A percentile compares a stretch with the other conserved stretches of the same genome.
Evolutionary conservation across 2,888 invertebrate species (phyloP).

Genomic region (Drosophila lacicola): DNA sequence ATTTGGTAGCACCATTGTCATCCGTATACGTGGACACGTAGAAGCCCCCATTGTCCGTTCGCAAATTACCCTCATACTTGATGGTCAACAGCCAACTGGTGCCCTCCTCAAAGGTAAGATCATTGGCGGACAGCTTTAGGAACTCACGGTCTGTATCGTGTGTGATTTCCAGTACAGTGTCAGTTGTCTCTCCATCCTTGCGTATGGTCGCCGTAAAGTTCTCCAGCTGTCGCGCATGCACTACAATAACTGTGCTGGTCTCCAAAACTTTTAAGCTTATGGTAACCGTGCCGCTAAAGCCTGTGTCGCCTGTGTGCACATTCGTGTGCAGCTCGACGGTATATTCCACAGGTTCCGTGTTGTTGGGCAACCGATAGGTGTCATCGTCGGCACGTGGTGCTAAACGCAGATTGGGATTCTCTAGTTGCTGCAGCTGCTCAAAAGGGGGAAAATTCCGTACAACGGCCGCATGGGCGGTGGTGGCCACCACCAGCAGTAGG

Average conservation of each 20-base stretch:
- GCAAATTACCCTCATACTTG: conserved; percentile 87
- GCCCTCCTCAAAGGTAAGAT: conserved; percentile 58
- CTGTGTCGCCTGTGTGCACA: conserved; percentile 69
- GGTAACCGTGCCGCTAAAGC: conserved; percentile 70
- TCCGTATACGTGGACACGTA: conserved; percentile 87
- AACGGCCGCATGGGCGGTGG: conserved; percentile 53
- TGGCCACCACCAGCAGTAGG: conserved; percentile 47
- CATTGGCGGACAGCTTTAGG: conserved; percentile 58
- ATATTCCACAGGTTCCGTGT: conserved; percentile 86
- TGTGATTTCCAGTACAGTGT: neutral
- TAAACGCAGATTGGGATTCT: conserved; percentile 54
- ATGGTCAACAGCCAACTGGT: conserved; percentile 86
- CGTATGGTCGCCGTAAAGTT: conserved; percentile 58
- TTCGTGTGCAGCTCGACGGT: conserved; percentile 80
- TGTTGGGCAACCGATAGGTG: conserved; percentile 86
- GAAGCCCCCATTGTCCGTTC: conserved; percentile 88
- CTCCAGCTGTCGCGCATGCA: conserved; percentile 72
- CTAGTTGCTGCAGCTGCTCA: conserved; percentile 43
- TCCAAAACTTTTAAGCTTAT: conserved; percentile 65
- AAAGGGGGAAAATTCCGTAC: conserved; percentile 58
- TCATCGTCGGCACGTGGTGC: conserved; percentile 44
- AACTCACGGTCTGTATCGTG: conserved; percentile 71
- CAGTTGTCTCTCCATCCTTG: conserved; percentile 7
- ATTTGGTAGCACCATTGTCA: conserved; percentile 66
- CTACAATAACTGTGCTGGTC: conserved; percentile 60